phyloP scores from a whole-genome alignment of 2,888 invertebrate genomes.

The Pyrrhia umbra region DNA sequence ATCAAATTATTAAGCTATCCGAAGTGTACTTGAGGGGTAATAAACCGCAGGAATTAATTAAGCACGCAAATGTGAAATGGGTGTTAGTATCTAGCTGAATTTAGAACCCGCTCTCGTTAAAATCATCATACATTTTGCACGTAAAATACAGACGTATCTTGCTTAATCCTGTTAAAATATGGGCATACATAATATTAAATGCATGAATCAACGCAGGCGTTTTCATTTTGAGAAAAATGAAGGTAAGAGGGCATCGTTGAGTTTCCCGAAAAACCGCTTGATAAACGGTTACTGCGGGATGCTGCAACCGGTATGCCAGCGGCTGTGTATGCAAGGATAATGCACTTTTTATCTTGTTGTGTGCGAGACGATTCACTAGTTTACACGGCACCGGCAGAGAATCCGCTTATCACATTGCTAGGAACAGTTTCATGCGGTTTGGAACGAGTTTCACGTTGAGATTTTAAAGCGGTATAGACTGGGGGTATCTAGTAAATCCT shows the following conservation, averaged over 20 bases:
- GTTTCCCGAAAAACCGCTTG: constrained; percentile 29
- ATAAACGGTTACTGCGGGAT: constrained; percentile 54
- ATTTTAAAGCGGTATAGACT: constrained; percentile 26
- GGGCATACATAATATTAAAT: constrained; percentile 28
- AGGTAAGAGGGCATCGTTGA: constrained; percentile 25
- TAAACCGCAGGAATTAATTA: constrained; percentile 48
- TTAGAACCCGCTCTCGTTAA: constrained; percentile 12
- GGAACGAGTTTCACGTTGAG: constrained; percentile 28
- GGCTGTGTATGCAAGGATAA: constrained; percentile 52
- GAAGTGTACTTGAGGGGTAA: constrained; percentile 41
- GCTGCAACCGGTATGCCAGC: constrained; percentile 43
- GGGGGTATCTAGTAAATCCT: constrained; percentile 4
- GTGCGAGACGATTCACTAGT: constrained; percentile 63
- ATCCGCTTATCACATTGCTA: constrained; percentile 47
- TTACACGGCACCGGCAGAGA: constrained; percentile 52
- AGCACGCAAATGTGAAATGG: constrained; percentile 40
- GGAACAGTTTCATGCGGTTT: constrained; percentile 33
- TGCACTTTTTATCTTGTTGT: constrained; percentile 66
- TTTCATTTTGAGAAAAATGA: constrained; percentile 26
- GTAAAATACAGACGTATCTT: constrained; percentile 19
- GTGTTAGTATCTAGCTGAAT: constrained; percentile 29
- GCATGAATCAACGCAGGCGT: constrained; percentile 42
- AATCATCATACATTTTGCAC: constrained; percentile 37
- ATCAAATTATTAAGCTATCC: constrained; percentile 39
- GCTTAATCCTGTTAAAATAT: constrained; percentile 36